phyloP scores from a whole-genome alignment of 2,113 vertebrate genomes.

The Gymnobelideus leadbeateri region DNA sequence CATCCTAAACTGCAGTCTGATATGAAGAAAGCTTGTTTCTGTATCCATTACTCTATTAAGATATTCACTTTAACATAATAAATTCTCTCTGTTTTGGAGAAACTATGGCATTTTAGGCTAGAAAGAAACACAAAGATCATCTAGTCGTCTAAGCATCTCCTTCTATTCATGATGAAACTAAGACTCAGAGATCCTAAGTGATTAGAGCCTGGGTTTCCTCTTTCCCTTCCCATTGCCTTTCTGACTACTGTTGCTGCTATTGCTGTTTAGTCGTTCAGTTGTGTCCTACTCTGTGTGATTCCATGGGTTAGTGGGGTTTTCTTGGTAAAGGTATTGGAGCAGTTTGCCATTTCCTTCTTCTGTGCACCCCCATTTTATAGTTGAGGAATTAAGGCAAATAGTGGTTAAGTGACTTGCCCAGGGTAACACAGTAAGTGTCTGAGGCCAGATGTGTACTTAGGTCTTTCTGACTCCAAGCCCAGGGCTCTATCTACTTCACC shows the following conservation, averaged over 20 bases:
- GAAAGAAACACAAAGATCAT: not conserved
- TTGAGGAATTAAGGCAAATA: not conserved
- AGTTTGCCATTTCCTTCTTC: not conserved
- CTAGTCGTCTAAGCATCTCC: not conserved
- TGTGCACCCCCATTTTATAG: not conserved
- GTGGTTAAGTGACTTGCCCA: not conserved
- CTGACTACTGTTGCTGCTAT: not conserved
- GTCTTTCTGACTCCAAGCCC: not conserved
- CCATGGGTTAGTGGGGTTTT: not conserved
- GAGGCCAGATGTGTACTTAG: not conserved
- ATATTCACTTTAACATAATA: not conserved
- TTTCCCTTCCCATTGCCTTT: not conserved
- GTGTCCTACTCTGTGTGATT: not conserved
- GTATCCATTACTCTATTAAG: not conserved
- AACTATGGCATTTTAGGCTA: conserved; percentile 24
- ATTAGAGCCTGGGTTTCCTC: not conserved
- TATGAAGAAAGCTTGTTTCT: conserved; percentile 6
- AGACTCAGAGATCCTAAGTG: not conserved
- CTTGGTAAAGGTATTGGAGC: not conserved
- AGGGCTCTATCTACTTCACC: not conserved
- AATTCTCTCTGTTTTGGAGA: conserved; percentile 7
- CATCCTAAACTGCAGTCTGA: not conserved
- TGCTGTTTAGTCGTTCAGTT: not conserved
- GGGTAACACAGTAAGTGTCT: not conserved
- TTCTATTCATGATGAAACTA: not conserved